Evolutionary conservation across 2,888 invertebrate genomes (phyloP), one percentile per base, ranked within the genome.

Genomic region (Pycnomerus fuliginosus): DNA sequence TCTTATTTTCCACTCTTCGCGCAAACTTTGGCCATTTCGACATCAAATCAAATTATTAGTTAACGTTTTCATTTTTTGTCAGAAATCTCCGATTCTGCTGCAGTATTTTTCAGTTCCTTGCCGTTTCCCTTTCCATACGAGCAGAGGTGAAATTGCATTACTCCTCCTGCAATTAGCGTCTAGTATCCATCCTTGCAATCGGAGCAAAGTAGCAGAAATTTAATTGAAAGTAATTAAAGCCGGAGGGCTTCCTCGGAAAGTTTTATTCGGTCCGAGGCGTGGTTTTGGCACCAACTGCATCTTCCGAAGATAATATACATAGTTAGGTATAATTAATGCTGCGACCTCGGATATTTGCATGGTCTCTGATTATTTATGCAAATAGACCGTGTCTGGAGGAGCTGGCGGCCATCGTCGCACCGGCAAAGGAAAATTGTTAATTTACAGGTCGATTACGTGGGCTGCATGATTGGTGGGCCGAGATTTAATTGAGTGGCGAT

Each of bases 341-440:
- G 59, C 65, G 69, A 70, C 69, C 68, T 67, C 60, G 55, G 60
- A 59, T 60, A 71, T 71, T 71, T 72, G 72, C 71, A 72, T 70
- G 64, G 65, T 62, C 66, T 67, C 68, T 65, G 69, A 72, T 71
- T 72, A 72, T 70, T 72, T 72, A 72, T 72, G 72, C 68, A 72
- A 72, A 73, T 72, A 61, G 60, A 50, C 49, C 62, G 59, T 61
- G 65, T 67, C 68, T 65, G 59, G 63, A 64, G 62, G 56, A 59
- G 53, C 43, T 42, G 60, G 60, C 57, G 65, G 67, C 64, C 49
- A 62, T 60, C 57, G 57, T 51, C 37, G 47, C 45, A 44, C 52
- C 60, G 53, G 58, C 59, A 62, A 60, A 63, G 64, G 67, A 66
- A 70, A 69, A 71, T 71, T 71, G 66, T 65, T 70, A 69, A 72